Percentiles rank a stretch among this genome's conserved stretches.
Conservation (phyloP, 2,797 vertebrate genomes). For the Crocidura indochinensis region DNA sequence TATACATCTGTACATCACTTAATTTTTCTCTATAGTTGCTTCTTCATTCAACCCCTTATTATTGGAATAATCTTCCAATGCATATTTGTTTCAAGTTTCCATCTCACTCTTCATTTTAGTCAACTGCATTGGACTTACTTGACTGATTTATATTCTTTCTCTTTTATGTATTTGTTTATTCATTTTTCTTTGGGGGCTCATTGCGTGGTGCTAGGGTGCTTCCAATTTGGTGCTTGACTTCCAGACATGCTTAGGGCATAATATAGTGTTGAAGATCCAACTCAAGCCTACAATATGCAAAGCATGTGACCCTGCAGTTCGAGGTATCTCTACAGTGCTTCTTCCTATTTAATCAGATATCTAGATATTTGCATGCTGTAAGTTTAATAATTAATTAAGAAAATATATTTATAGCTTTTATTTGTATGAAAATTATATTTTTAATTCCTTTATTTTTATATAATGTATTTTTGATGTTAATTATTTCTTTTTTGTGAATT, state of each 20-base stretch:
- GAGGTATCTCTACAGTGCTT: not conserved
- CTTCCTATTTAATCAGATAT: not conserved
- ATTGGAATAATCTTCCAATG: not conserved
- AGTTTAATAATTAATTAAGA: not conserved
- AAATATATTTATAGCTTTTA: not conserved
- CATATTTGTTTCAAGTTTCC: not conserved
- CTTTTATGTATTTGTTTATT: no score
- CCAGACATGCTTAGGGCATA: no score
- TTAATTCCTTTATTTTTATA: not conserved
- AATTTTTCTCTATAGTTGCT: not conserved
- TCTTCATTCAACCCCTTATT: not conserved
- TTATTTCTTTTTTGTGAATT: constrained; percentile 14
- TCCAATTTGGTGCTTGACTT: no score
- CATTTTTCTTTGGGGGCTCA: no score
- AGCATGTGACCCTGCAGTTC: not conserved
- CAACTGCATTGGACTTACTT: not conserved
- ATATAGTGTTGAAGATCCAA: no score
- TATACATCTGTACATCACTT: not conserved
- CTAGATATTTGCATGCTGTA: not conserved
- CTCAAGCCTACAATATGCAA: no score
- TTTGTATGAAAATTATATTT: not conserved
- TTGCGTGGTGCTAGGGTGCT: no score
- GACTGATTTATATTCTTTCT: no score
- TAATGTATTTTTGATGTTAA: not conserved
- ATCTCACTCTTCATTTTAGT: not conserved